phyloP scores from a whole-genome alignment of 30 jellyfish, hydroid and myxozoan species.

The Hydractinia symbiolongicarpus region DNA sequence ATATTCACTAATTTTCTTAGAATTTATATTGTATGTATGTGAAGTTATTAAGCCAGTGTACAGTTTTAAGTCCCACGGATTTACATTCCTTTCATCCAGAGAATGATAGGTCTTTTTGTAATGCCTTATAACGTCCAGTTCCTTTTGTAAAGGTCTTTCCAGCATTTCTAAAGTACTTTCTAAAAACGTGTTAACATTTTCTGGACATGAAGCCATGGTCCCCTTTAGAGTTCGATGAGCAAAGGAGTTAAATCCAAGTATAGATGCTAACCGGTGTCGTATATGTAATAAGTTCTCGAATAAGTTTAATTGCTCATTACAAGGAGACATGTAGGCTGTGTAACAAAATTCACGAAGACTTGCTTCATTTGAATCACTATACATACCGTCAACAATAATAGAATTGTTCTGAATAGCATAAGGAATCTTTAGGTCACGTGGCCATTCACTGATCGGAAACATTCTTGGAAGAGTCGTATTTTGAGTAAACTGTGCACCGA shows the following conservation, averaged over 20 bases:
- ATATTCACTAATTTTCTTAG: conserved; percentile 60
- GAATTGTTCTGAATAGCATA: conserved; percentile 28
- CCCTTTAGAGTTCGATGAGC: conserved; percentile 74
- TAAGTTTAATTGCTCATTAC: conserved; percentile 42
- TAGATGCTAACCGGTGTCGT: conserved; percentile 60
- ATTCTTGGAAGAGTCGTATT: conserved; percentile 37
- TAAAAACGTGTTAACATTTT: conserved; percentile 52
- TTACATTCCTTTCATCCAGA: conserved; percentile 12
- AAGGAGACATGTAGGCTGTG: conserved; percentile 53
- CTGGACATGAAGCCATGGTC: conserved; percentile 80
- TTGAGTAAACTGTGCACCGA: conserved; percentile 74
- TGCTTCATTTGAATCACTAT: conserved; percentile 45
- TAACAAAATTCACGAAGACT: conserved; percentile 51
- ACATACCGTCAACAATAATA: conserved; percentile 45
- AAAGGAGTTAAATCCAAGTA: conserved; percentile 71
- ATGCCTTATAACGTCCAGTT: conserved; percentile 31
- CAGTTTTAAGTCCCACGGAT: conserved; percentile 73
- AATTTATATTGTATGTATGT: conserved; percentile 48
- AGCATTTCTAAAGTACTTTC: conserved; percentile 42
- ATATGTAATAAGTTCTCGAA: conserved; percentile 49
- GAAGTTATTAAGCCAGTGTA: conserved; percentile 56
- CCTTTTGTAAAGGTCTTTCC: conserved; percentile 37
- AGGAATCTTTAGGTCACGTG: conserved; percentile 51
- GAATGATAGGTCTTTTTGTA: conserved; percentile 43
- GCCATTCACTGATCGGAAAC: conserved; percentile 60